Evolutionary conservation across 2,113 vertebrate genomes (phyloP).

Genomic region (Psophia crepitans): DNA sequence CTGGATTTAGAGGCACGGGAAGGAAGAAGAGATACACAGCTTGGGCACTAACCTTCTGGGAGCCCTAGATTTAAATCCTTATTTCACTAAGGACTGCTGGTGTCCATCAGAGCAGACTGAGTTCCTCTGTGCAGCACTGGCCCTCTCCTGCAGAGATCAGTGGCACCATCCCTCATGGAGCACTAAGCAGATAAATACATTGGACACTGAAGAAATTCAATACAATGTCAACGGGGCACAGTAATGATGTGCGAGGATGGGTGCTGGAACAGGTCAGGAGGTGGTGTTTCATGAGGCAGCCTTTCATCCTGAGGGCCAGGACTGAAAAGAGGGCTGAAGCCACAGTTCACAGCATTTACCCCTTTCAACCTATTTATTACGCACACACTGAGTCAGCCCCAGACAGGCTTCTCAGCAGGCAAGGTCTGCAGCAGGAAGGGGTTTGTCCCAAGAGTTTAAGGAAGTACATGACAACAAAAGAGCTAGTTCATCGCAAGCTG

Average conservation of each 20-base stretch:
- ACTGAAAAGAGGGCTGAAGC: background rate
- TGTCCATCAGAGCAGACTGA: background rate
- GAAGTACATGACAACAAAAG: background rate
- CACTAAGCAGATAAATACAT: background rate
- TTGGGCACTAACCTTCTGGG: background rate
- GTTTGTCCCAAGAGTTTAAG: background rate
- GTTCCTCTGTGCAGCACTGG: background rate
- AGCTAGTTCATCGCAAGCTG: background rate
- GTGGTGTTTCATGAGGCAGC: background rate
- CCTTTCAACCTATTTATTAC: background rate
- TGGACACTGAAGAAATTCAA: background rate
- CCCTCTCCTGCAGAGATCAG: background rate
- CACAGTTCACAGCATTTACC: background rate
- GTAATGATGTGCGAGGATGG: fast-evolving
- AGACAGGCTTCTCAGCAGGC: background rate
- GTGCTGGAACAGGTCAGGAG: background rate
- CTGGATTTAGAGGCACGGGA: background rate
- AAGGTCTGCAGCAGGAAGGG: background rate
- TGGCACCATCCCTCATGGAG: background rate
- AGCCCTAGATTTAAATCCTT: background rate
- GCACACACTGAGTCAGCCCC: background rate
- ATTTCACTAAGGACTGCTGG: background rate
- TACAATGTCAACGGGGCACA: fast-evolving
- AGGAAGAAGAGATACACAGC: background rate
- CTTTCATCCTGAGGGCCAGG: background rate